Conservation (phyloP, 2,797 vertebrate species). For the Megaceryle alcyon region DNA sequence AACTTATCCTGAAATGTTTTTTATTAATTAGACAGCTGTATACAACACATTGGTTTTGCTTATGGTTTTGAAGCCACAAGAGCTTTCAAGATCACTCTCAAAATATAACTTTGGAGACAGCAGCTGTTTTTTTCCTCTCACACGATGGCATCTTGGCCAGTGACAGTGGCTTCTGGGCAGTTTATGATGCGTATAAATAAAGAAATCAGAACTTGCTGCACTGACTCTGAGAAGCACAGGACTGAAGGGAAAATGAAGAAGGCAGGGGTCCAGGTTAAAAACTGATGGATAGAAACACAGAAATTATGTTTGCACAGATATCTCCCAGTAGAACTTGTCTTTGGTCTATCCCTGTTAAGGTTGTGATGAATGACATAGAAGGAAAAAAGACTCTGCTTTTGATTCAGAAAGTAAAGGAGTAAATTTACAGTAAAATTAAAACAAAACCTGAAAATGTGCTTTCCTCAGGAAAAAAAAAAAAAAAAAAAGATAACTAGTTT, state of each 20-base stretch:
- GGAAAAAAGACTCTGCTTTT: neutral
- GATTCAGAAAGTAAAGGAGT: neutral
- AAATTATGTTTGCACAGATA: conserved; percentile 5
- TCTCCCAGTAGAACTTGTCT: conserved; percentile 37
- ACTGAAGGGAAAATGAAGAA: neutral
- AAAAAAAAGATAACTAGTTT: neutral
- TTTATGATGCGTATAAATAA: neutral
- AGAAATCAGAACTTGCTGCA: neutral
- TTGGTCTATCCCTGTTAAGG: neutral
- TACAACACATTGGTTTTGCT: neutral
- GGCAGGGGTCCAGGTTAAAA: neutral
- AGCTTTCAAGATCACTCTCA: neutral
- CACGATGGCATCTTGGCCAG: neutral
- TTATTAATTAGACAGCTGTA: neutral
- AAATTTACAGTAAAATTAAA: conserved; percentile 27
- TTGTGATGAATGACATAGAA: conserved; percentile 5
- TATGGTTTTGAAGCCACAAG: neutral
- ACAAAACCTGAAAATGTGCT: conserved; percentile 23
- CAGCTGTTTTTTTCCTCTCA: neutral
- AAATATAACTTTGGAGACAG: neutral
- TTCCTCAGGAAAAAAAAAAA: conserved; percentile 24
- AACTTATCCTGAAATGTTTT: neutral
- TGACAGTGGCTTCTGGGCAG: neutral
- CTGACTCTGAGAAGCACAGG: neutral
- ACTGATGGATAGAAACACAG: neutral